Evolutionary conservation across 2,888 invertebrate genomes (phyloP).

Genomic region (Criorhina ranunculi): DNA sequence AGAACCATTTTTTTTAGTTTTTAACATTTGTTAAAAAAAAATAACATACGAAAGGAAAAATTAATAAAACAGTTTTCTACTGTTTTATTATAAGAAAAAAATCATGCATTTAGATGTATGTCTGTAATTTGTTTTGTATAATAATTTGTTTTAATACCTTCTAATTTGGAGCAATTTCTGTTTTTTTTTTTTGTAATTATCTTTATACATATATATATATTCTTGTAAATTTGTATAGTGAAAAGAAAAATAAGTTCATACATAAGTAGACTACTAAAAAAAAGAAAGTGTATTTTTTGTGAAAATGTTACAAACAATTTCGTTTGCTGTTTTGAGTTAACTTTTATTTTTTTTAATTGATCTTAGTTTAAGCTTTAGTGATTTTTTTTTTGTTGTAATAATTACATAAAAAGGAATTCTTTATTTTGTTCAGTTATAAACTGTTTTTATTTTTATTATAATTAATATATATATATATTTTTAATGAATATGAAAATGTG

Average conservation of each 20-base stretch:
- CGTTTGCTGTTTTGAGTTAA: constrained; percentile 56
- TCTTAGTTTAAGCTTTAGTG: constrained; percentile 52
- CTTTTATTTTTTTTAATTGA: constrained; percentile 54
- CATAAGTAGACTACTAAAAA: constrained; percentile 29
- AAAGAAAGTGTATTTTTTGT: constrained; percentile 47
- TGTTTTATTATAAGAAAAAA: constrained; percentile 22
- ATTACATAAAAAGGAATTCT: constrained; percentile 67
- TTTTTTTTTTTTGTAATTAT: constrained; percentile 50
- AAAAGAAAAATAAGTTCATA: constrained; percentile 40
- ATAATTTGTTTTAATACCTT: constrained; percentile 38
- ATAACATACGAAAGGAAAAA: constrained; percentile 7
- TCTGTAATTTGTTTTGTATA: constrained; percentile 47
- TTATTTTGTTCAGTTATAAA: constrained; percentile 77
- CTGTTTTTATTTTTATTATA: constrained; percentile 74
- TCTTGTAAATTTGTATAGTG: constrained; percentile 62
- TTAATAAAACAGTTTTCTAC: constrained; percentile 9
- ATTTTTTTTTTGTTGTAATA: constrained; percentile 58
- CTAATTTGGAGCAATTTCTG: constrained; percentile 34
- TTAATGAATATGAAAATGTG: constrained; percentile 65
- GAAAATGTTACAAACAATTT: constrained; percentile 70
- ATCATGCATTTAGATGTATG: neutral
- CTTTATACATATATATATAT: constrained; percentile 33
- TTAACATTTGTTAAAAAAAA: constrained; percentile 14
- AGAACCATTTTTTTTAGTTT: constrained; percentile 25
- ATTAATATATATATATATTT: constrained; percentile 61